Percentiles rank a stretch among this genome's conserved stretches.
Conservation (phyloP, 2,113 vertebrate species). For the Lycaon pictus region DNA sequence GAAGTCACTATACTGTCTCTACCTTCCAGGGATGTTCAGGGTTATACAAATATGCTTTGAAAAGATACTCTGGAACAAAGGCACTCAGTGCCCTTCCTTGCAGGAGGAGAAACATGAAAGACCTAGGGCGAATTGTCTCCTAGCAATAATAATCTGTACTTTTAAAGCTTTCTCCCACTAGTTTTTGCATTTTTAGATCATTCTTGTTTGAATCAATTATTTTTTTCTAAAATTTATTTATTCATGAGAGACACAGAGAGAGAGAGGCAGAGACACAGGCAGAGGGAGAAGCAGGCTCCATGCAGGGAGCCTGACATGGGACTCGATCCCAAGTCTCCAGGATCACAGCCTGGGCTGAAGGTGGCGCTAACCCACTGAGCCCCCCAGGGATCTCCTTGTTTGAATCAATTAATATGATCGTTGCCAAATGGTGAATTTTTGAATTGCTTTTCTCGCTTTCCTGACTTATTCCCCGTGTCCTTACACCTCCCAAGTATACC, state of each 20-base stretch:
- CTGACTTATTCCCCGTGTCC: not conserved
- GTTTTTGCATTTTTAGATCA: not conserved
- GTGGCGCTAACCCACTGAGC: too few species aligned
- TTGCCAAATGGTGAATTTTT: constrained; percentile 23
- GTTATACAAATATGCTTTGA: not conserved
- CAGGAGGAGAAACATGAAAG: not conserved
- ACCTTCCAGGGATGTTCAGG: not conserved
- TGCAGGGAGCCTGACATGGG: too few species aligned
- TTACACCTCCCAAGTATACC: not conserved
- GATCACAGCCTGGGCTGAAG: too few species aligned
- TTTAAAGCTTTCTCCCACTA: not conserved
- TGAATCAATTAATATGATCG: not conserved
- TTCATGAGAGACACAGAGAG: too few species aligned
- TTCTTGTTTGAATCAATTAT: constrained; percentile 15
- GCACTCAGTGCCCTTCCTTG: not conserved
- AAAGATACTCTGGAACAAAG: not conserved
- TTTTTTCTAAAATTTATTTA: not conserved
- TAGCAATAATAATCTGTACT: not conserved
- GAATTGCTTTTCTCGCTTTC: not conserved
- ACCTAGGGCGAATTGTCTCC: not conserved
- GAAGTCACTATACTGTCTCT: not conserved
- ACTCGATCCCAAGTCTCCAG: too few species aligned
- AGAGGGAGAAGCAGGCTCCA: too few species aligned
- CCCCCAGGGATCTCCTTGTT: too few species aligned
- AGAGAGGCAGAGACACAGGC: too few species aligned